Evolutionary conservation across 2,797 vertebrate genomes (phyloP).

Genomic region (Falco novaeseelandiae): DNA sequence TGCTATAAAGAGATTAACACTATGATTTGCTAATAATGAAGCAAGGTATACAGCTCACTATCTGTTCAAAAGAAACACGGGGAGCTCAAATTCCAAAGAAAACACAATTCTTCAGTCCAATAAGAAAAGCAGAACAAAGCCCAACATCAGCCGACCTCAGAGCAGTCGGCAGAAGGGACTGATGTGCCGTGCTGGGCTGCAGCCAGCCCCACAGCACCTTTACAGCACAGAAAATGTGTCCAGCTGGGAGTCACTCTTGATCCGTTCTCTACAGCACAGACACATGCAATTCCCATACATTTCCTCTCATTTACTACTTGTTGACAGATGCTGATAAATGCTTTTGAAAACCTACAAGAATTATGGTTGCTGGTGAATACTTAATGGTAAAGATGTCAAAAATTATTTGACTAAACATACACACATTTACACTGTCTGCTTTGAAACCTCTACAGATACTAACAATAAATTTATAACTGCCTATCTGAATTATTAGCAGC

Average conservation of each 20-base stretch:
- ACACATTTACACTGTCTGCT: background rate
- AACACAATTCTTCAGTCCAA: background rate
- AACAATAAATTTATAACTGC: background rate
- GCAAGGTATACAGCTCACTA: background rate
- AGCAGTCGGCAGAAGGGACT: background rate
- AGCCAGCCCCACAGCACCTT: background rate
- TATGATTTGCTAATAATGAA: background rate
- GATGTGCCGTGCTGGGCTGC: background rate
- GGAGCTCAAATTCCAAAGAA: background rate
- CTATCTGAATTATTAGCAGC: background rate
- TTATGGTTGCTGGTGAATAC: background rate
- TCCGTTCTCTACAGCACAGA: background rate
- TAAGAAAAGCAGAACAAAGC: background rate
- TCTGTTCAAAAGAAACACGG: background rate
- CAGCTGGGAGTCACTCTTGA: background rate
- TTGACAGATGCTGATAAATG: conserved; percentile 40
- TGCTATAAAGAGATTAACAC: background rate
- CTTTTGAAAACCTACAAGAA: background rate
- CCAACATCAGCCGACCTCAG: background rate
- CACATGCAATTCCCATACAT: background rate
- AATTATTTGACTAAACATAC: background rate
- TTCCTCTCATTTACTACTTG: conserved; percentile 52
- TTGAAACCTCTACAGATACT: background rate
- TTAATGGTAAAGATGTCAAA: background rate
- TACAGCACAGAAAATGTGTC: background rate